Conservation (phyloP, 2,888 invertebrate species). For the Lycophotia porphyrea region DNA sequence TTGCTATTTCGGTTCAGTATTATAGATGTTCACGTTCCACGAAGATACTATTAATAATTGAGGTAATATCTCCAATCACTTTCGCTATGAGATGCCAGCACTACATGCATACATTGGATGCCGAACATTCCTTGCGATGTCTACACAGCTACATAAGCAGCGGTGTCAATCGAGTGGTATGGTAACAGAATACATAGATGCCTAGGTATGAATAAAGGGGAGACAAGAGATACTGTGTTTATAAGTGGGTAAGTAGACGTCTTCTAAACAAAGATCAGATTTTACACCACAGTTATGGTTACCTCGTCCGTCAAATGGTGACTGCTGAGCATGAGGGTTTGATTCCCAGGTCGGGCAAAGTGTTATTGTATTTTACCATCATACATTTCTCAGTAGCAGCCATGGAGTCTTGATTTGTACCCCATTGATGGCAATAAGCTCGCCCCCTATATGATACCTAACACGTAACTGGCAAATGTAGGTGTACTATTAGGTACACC, state of each 20-base stretch:
- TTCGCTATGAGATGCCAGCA: slow-evolving; percentile 49
- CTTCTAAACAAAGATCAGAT: background rate
- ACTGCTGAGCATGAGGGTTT: background rate
- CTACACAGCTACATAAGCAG: background rate
- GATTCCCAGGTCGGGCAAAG: background rate
- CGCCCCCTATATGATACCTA: background rate
- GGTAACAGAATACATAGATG: background rate
- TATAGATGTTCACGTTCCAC: background rate
- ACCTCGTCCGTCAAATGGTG: background rate
- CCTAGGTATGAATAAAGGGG: background rate
- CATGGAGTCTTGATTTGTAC: background rate
- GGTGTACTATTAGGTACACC: background rate
- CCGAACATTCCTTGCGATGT: slow-evolving; percentile 43
- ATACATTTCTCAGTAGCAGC: background rate
- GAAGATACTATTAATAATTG: background rate
- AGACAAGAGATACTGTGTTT: background rate
- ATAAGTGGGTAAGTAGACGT: background rate
- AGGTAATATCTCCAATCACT: slow-evolving; percentile 29
- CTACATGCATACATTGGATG: slow-evolving; percentile 38
- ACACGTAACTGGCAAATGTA: background rate
- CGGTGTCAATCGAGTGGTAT: background rate
- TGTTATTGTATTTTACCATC: background rate
- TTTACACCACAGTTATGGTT: background rate
- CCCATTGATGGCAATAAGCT: background rate
- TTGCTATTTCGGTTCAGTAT: background rate